Conservation (phyloP, 2,797 vertebrate genomes). For the Sciurus carolinensis region DNA sequence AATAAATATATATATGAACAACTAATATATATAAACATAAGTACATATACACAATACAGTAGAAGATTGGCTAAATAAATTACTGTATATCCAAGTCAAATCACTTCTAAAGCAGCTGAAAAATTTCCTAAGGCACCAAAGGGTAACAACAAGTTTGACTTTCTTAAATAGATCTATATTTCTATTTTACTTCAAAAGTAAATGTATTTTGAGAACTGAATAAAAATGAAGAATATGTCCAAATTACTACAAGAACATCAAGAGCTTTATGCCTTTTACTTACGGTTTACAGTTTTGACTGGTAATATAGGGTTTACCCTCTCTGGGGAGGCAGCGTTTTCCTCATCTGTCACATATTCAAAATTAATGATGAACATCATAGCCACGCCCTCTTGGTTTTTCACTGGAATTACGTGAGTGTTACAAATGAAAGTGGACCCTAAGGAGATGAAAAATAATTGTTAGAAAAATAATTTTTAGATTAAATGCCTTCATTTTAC, state of each 20-base stretch:
- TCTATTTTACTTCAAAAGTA: slow-evolving; percentile 1
- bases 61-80: background rate
- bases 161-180: slow-evolving; percentile 7
- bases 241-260: background rate
- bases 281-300: slow-evolving; percentile 94
- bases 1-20: too few species aligned
- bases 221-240: background rate
- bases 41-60: background rate
- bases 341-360: slow-evolving; percentile 94
- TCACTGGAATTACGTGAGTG: slow-evolving; percentile 99
- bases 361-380: slow-evolving; percentile 99
- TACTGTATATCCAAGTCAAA: background rate
- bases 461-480: slow-evolving; percentile 59
- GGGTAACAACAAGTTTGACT: background rate
- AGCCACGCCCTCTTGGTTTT: slow-evolving; percentile 98
- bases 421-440: slow-evolving; percentile 97
- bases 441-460: slow-evolving; percentile 83
- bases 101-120: background rate
- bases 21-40: background rate
- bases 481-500: background rate
- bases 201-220: slow-evolving; percentile 34
- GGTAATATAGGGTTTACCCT: slow-evolving; percentile 95
- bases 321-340: slow-evolving; percentile 93
- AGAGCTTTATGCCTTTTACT: slow-evolving; percentile 87
- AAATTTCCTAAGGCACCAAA: background rate